phyloP scores from a whole-genome alignment of 2,888 invertebrate species.

The Neoitamus cyanurus region DNA sequence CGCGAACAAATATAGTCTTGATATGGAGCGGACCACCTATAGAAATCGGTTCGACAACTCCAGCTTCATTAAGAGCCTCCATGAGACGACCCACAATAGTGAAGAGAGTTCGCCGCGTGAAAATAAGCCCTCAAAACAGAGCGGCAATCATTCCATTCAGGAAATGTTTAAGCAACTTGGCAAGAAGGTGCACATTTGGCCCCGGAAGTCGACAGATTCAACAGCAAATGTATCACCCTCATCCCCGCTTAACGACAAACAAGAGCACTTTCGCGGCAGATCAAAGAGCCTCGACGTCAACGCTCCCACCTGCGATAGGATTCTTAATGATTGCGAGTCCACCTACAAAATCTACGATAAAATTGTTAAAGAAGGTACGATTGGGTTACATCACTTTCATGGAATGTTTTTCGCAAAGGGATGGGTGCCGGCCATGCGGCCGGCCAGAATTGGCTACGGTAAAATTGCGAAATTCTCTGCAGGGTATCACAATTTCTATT shows the following conservation, averaged over 20 bases:
- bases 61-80: conserved; percentile 62
- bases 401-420: background rate
- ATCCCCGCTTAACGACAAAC: conserved; percentile 67
- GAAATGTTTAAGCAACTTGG: conserved; percentile 81
- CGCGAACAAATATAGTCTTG: conserved; percentile 48
- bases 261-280: conserved; percentile 78
- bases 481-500: background rate
- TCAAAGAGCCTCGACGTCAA: conserved; percentile 82
- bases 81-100: conserved; percentile 55
- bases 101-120: conserved; percentile 53
- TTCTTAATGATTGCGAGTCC: conserved; percentile 80
- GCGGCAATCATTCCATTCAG: conserved; percentile 75
- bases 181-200: conserved; percentile 79
- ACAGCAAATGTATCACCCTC: conserved; percentile 57
- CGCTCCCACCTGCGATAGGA: conserved; percentile 67
- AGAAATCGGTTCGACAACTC: conserved; percentile 63
- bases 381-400: background rate
- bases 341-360: conserved; percentile 85
- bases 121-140: conserved; percentile 53
- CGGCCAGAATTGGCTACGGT: background rate
- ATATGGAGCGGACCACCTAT: conserved; percentile 52
- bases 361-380: conserved; percentile 79
- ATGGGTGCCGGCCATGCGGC: background rate
- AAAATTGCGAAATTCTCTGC: background rate
- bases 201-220: conserved; percentile 70